A percentile compares a stretch with the other conserved stretches of the same genome.
These are phyloP conservation scores for Trachythela sp. DNA, from an alignment of 64 coral and sea anemone species.

Conservation along the genomic window DNA sequence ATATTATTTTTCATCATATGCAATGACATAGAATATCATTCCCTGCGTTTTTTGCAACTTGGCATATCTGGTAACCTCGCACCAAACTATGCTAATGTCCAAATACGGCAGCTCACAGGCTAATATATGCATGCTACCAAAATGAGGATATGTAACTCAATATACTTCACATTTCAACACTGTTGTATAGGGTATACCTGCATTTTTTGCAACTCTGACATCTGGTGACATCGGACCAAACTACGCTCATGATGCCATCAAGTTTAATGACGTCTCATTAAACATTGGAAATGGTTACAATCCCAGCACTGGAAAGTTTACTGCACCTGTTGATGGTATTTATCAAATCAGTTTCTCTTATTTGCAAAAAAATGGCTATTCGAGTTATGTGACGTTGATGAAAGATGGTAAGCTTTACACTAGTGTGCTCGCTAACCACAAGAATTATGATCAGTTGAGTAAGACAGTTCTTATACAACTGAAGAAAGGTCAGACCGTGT, in stretches of 20 bases:
- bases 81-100: too few relatives aligned
- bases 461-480: background rate
- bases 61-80: too few relatives aligned
- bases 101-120: too few relatives aligned
- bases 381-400: background rate
- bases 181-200: background rate
- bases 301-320: background rate
- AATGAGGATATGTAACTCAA: too few relatives aligned
- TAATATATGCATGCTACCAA: too few relatives aligned
- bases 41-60: too few relatives aligned
- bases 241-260: background rate
- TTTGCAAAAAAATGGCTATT: background rate
- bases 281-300: slow-evolving; percentile 5
- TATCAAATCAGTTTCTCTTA: background rate
- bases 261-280: slow-evolving; percentile 3
- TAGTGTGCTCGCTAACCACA: background rate
- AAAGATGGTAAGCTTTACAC: background rate
- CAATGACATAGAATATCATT: too few relatives aligned
- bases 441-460: background rate
- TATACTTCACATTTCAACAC: too few relatives aligned
- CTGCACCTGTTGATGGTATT: background rate
- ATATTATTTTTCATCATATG: too few relatives aligned
- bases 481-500: background rate
- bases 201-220: background rate
- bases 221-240: background rate